Conservation (phyloP, 2,797 vertebrate species). For the Vipera ursinii region DNA sequence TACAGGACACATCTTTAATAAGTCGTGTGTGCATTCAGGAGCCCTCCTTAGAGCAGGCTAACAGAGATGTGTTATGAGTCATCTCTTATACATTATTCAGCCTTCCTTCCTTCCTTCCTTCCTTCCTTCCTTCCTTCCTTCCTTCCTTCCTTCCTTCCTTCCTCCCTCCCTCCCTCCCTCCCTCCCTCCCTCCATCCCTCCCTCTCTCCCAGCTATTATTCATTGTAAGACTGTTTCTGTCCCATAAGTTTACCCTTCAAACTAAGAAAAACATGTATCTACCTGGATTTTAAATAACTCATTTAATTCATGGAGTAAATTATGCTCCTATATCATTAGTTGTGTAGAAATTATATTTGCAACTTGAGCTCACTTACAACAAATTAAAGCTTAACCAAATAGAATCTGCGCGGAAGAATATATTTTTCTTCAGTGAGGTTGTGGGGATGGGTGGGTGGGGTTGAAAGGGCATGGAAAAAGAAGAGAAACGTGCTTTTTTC, state of each 20-base stretch:
- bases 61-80: not conserved
- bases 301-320: not conserved
- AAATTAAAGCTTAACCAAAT: not conserved
- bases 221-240: not conserved
- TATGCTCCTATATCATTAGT: not conserved
- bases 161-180: no score
- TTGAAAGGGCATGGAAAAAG: not conserved
- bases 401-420: not conserved
- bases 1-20: not conserved
- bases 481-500: not conserved
- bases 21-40: not conserved
- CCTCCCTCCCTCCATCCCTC: not conserved
- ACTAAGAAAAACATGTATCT: not conserved
- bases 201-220: not conserved
- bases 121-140: not conserved
- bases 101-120: not conserved
- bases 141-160: not conserved
- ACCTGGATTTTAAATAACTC: not conserved
- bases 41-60: not conserved
- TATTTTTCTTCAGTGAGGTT: not conserved
- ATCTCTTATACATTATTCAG: not conserved
- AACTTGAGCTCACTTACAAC: not conserved
- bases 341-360: not conserved
- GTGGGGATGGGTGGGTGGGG: not conserved
- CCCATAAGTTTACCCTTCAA: not conserved